Conservation (phyloP, 2,113 vertebrate species). For the Macroglossus sobrinus region DNA sequence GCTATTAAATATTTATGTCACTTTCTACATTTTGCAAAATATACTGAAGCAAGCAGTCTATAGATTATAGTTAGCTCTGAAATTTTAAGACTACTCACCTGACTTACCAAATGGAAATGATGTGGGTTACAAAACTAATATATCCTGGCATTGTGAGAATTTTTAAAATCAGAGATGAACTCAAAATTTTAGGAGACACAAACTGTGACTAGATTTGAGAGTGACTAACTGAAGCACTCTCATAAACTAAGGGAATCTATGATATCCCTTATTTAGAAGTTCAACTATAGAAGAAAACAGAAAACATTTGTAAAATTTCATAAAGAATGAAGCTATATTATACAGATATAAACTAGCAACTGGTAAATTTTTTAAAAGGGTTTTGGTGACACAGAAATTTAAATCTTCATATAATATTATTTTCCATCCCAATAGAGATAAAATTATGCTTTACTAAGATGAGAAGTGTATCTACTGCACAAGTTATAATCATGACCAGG, state of each 20-base stretch:
- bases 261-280: background rate
- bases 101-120: background rate
- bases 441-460: background rate
- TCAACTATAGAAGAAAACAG: background rate
- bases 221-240: background rate
- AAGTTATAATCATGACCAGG: background rate
- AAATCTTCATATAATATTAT: background rate
- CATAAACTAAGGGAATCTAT: background rate
- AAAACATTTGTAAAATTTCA: background rate
- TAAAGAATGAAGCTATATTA: background rate
- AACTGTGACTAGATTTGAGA: background rate
- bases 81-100: background rate
- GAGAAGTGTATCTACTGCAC: background rate
- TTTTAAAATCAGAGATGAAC: background rate
- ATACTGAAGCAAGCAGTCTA: background rate
- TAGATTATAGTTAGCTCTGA: background rate
- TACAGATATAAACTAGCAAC: background rate
- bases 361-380: background rate
- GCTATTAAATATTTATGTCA: slow-evolving; percentile 10
- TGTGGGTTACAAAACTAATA: background rate
- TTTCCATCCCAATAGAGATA: background rate
- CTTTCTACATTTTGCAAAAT: slow-evolving; percentile 4
- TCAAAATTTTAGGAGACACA: background rate
- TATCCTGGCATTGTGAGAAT: background rate
- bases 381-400: background rate